phyloP scores from a whole-genome alignment of 2,888 invertebrate genomes.

The Reticulitermes lucifugus region DNA sequence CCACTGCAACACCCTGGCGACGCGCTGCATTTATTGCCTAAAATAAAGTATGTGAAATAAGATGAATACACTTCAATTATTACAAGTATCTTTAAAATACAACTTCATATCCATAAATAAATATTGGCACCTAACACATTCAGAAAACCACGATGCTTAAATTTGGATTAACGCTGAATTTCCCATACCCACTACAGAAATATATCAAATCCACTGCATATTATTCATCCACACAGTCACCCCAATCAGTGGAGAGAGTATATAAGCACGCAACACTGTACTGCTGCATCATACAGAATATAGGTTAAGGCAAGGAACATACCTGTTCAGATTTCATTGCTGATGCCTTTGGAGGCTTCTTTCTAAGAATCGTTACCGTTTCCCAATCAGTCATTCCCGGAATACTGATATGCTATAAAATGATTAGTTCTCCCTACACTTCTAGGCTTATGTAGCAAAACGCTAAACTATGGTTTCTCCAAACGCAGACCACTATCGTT shows the following conservation, averaged over 20 bases:
- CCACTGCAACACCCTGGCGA: constrained; percentile 90
- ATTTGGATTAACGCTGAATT: background rate
- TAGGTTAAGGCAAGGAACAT: constrained; percentile 50
- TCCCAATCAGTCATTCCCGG: constrained; percentile 85
- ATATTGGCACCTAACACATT: too few species aligned
- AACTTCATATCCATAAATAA: background rate
- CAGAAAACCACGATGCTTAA: background rate
- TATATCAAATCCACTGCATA: too few species aligned
- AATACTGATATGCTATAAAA: background rate
- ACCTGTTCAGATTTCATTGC: constrained; percentile 90
- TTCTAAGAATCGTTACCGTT: constrained; percentile 91
- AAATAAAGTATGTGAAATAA: constrained; percentile 45
- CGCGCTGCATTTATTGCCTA: constrained; percentile 92
- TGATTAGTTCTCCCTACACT: too few species aligned
- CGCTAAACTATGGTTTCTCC: too few species aligned
- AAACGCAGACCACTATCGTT: too few species aligned
- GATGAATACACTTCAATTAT: constrained; percentile 30
- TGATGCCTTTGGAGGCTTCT: constrained; percentile 90
- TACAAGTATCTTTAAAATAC: background rate
- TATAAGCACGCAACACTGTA: too few species aligned
- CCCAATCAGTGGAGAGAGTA: too few species aligned
- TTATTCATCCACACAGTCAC: too few species aligned
- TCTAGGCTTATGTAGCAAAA: too few species aligned
- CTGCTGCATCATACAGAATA: background rate
- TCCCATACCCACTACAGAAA: too few species aligned